These are phyloP conservation scores for Cairina moschata DNA, from an alignment of 2,113 vertebrate species.

Conservation along the genomic window DNA sequence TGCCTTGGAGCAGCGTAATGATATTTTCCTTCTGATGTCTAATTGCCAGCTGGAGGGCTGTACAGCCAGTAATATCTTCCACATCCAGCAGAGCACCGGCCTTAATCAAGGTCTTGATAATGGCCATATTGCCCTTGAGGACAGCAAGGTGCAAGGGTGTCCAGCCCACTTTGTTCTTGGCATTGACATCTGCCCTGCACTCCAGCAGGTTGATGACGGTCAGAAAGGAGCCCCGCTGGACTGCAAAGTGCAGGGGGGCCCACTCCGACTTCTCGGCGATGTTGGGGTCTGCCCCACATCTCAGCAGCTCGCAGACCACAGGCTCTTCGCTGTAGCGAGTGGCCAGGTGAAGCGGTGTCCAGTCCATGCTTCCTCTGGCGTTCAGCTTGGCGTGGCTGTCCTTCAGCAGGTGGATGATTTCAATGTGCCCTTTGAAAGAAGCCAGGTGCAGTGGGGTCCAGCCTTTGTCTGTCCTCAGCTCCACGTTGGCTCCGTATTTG, in stretches of 20 bases:
- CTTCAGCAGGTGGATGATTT: slow-evolving; percentile 77
- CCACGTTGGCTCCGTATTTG: slow-evolving; percentile 67
- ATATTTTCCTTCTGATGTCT: slow-evolving; percentile 72
- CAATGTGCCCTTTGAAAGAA: slow-evolving; percentile 80
- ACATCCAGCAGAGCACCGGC: slow-evolving; percentile 71
- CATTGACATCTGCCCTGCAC: slow-evolving; percentile 77
- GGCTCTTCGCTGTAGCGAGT: slow-evolving; percentile 73
- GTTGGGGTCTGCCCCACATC: slow-evolving; percentile 77
- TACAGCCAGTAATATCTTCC: slow-evolving; percentile 74
- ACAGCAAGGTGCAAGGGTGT: slow-evolving; percentile 84
- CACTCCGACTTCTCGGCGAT: slow-evolving; percentile 76
- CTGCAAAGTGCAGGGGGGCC: slow-evolving; percentile 84
- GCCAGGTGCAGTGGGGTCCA: slow-evolving; percentile 88
- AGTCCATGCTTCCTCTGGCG: slow-evolving; percentile 73
- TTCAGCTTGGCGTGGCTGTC: slow-evolving; percentile 70
- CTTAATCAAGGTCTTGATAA: slow-evolving; percentile 81
- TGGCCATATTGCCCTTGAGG: slow-evolving; percentile 75
- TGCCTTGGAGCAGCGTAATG: slow-evolving; percentile 68
- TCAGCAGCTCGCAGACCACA: slow-evolving; percentile 75
- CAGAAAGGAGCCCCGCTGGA: slow-evolving; percentile 75
- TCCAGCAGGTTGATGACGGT: slow-evolving; percentile 80
- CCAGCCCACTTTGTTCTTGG: slow-evolving; percentile 74
- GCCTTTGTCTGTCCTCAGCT: slow-evolving; percentile 78
- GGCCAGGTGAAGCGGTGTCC: slow-evolving; percentile 86
- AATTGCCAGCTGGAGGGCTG: slow-evolving; percentile 78